Evolutionary conservation across 30 jellyfish, hydroid and myxozoan species (phyloP), one percentile per base, ranked within the genome.

Genomic region (Cassiopea xamachana): DNA sequence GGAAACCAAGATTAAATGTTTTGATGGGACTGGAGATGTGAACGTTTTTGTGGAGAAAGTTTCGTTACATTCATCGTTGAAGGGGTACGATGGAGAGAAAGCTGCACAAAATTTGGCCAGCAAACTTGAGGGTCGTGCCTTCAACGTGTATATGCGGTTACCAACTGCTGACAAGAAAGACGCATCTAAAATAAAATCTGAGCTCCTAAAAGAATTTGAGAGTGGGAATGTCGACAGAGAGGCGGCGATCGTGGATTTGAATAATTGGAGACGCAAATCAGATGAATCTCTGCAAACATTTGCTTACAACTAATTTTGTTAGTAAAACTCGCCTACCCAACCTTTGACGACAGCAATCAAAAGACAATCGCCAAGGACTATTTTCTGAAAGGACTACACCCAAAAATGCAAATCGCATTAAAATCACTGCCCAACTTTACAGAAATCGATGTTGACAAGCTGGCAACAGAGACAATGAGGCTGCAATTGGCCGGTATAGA

Each of bases 171-270:
- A 80, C 60, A 80, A 19, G 58, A 84, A 69, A 72, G 73, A 70
- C 0, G 61, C 14, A 1, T 19, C 70, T 12, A 67, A 82, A 82
- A 82, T 67, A 17, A 19, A 64, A 71, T 17, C 69, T 1, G 81
- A 82, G 64, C 46, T 84, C 17, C 77, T 69, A 46, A 72, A 69
- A 17, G 85, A 84, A 1, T 84, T 84, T 50, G 85, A 84, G 46
- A 84, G 48, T 13, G 92, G 92, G 39, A 84, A 84, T 7, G 85
- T 60, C 45, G 75, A 84, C 62, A 69, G 92, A 60, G 92, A 69
- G 50, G 45, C 10, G 7, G 92, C 92, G 12, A 71, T 84, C 14
- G 44, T 7, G 85, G 85, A 84, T 27, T 50, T 84, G 76, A 69
- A 48, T 43, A 84, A 71, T 27, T 47, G 92, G 7, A 84, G 69